Evolutionary conservation across 2,888 invertebrate genomes (phyloP).

Genomic region (Atherix ibis): DNA sequence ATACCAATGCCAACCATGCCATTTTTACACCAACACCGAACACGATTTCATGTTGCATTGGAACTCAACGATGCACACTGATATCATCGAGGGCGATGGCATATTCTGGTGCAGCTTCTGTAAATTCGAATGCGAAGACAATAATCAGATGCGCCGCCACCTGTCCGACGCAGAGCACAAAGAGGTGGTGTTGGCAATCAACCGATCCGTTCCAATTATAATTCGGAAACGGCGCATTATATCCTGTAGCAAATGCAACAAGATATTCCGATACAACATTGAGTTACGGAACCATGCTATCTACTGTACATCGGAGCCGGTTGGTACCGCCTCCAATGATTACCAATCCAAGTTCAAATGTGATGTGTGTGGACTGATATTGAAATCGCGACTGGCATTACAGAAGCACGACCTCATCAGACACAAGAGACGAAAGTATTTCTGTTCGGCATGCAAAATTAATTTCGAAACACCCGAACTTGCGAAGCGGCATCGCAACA

Average conservation of each 20-base stretch:
- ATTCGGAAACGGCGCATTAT: slow-evolving; percentile 50
- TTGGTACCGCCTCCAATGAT: slow-evolving; percentile 41
- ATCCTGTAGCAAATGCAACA: slow-evolving; percentile 48
- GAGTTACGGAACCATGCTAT: slow-evolving; percentile 49
- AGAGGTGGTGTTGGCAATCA: slow-evolving; percentile 58
- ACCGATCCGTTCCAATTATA: slow-evolving; percentile 64
- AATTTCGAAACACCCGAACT: slow-evolving; percentile 44
- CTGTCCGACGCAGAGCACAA: slow-evolving; percentile 48
- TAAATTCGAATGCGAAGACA: slow-evolving; percentile 47
- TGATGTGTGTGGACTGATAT: slow-evolving; percentile 39
- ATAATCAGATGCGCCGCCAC: slow-evolving; percentile 51
- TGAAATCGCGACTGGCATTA: slow-evolving; percentile 45
- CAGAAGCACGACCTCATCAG: slow-evolving; percentile 48
- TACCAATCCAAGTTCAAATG: slow-evolving; percentile 52
- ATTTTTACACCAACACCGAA: slow-evolving; percentile 67
- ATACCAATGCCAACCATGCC: slow-evolving; percentile 71
- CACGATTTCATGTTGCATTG: slow-evolving; percentile 57
- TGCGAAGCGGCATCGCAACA: slow-evolving; percentile 49
- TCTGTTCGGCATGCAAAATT: slow-evolving; percentile 51
- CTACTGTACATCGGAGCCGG: slow-evolving; percentile 34
- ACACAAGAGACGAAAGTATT: slow-evolving; percentile 44
- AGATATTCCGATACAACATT: slow-evolving; percentile 57
- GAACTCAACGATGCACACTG: slow-evolving; percentile 44
- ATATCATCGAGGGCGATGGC: slow-evolving; percentile 36
- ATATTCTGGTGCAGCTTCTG: slow-evolving; percentile 60